A percentile compares a stretch with the other conserved stretches of the same genome.
phyloP scores from a whole-genome alignment of 2,113 vertebrate species.

The Herpetotheres cachinnans region DNA sequence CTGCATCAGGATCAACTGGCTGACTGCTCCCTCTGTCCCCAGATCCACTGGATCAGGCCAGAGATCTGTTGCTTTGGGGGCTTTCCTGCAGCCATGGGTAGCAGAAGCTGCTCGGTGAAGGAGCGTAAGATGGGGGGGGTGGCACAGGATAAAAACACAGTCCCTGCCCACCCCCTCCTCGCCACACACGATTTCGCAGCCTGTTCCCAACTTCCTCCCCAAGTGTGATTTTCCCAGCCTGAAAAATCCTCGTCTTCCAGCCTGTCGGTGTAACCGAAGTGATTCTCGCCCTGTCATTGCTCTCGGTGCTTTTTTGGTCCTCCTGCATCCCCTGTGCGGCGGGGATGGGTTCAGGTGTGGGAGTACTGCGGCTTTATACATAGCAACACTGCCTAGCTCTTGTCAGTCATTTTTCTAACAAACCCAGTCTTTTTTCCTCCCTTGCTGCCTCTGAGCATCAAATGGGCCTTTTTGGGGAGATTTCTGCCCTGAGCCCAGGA shows the following conservation, averaged over 20 bases:
- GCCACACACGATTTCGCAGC: not conserved
- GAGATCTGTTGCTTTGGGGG: not conserved
- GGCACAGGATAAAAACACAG: not conserved
- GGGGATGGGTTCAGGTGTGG: not conserved
- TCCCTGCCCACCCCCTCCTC: not conserved
- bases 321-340: not conserved
- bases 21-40: not conserved
- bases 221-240: not conserved
- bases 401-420: not conserved
- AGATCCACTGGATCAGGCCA: not conserved
- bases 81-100: not conserved
- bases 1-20: accelerated
- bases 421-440: not conserved
- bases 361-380: not conserved
- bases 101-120: not conserved
- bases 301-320: not conserved
- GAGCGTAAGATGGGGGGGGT: not conserved
- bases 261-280: accelerated
- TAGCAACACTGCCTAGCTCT: not conserved
- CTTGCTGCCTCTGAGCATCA: not conserved
- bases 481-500: not conserved
- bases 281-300: not conserved
- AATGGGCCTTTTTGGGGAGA: not conserved
- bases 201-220: not conserved
- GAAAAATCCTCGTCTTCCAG: not conserved